Percentiles rank a stretch among this genome's conserved stretches.
Conservation (phyloP, 2,113 vertebrate species). For the Andinoacara biseriatus region DNA sequence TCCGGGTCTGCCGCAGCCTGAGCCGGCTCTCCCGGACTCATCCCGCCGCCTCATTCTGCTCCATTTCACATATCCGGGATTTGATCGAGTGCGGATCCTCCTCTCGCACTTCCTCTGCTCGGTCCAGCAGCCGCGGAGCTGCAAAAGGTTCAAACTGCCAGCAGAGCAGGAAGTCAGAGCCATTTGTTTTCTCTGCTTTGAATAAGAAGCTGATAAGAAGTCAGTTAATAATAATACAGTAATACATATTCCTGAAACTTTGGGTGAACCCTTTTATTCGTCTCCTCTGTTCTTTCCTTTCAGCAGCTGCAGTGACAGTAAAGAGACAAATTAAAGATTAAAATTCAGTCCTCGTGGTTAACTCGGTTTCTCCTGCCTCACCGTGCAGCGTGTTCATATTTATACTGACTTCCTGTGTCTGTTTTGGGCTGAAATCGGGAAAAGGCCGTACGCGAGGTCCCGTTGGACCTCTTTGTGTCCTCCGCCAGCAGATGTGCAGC, state of each 20-base stretch:
- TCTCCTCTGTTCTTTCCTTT: too few species aligned
- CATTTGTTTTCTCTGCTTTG: neutral
- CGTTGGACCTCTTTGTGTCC: neutral
- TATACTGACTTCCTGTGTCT: too few species aligned
- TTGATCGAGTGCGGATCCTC: neutral
- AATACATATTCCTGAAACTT: neutral
- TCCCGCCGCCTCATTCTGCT: conserved; percentile 17
- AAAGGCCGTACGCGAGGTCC: neutral
- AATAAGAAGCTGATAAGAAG: neutral
- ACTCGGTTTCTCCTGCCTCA: too few species aligned
- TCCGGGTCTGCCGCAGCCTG: conserved; percentile 9
- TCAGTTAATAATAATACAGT: neutral
- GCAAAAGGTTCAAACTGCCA: neutral
- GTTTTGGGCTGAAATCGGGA: neutral
- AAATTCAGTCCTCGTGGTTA: too few species aligned
- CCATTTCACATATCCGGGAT: conserved; percentile 23
- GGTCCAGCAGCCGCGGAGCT: neutral
- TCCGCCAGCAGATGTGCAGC: neutral
- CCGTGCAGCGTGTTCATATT: too few species aligned
- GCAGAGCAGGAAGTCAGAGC: neutral
- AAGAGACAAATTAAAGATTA: too few species aligned
- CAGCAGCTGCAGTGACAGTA: too few species aligned
- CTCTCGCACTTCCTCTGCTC: neutral
- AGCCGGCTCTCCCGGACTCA: neutral
- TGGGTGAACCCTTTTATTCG: neutral